Base-by-base conservation (phyloP, 2,113 vertebrate genomes). In the Megaceryle torquata region DNA sequence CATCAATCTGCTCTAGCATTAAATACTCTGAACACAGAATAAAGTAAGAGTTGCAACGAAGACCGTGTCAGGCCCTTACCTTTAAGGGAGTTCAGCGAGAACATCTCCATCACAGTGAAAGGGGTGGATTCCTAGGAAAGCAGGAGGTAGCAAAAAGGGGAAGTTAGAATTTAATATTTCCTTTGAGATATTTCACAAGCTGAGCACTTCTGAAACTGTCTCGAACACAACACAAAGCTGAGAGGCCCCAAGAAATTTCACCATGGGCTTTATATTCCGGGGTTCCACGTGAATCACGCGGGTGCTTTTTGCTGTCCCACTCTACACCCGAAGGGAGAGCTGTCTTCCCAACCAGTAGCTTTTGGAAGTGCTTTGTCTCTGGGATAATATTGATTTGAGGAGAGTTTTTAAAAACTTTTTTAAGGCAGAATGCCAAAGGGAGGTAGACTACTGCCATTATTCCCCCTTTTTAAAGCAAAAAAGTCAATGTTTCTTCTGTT, bases 31-130 rank as follows among this genome's bases (percentile, higher is more conserved):
- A 60, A 48, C n/a, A 8, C 63, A 56, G 4, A 1, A 6, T 6
- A 9, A 41, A 8, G 6, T 0, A 31, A 14, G 5, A 15, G 22
- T 1, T 29, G 26, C 17, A 4, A 0, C 3, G 6, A 5, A 35
- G 71, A 26, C 35, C 10, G 39, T 22, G 37, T 12, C 43, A 29
- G 50, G 5, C 10, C 88, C 96, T 97, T 97, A 98, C 98, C 98
- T 98, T 98, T 98, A 65, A 98, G 97, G 94, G 98, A 98, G 65
- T 98, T 98, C 96, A 98, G 83, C 86, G 97, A 98, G 97, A 98
- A 98, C 98, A 98, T 98, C 97, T 98, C 98, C 97, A 97, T 98
- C 95, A 83, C 95, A 79, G 96, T 69, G 39, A 71, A n/a, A 95
- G 93, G 94, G 92, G 93, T 74, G 81, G 95, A 64, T 68, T 97